These are phyloP conservation scores for Anableps anableps DNA, from an alignment of 2,797 vertebrate genomes.

Conservation along the genomic window DNA sequence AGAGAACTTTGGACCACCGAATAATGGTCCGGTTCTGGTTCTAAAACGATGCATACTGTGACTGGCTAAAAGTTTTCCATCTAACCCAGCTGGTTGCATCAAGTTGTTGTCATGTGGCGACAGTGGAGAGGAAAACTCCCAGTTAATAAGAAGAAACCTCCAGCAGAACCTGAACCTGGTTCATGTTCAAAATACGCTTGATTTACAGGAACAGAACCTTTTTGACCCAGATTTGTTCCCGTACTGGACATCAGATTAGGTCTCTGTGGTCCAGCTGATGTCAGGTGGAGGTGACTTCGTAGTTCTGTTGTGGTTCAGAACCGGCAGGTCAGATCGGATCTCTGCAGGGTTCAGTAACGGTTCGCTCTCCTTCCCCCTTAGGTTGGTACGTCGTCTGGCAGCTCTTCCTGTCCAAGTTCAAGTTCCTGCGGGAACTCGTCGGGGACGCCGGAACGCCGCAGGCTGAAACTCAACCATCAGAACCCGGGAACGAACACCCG, in stretches of 20 bases:
- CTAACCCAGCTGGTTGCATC: too few species aligned
- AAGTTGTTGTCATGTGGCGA: neutral
- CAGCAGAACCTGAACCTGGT: neutral
- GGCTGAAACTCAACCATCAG: constrained; percentile 86
- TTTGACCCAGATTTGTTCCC: neutral
- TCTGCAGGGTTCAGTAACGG: neutral
- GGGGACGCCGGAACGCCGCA: constrained; percentile 91
- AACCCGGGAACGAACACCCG: constrained; percentile 83
- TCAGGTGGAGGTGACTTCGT: neutral
- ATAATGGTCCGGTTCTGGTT: too few species aligned
- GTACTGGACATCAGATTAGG: neutral
- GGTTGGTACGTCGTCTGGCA: constrained; percentile 99
- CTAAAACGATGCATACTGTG: too few species aligned
- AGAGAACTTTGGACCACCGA: too few species aligned
- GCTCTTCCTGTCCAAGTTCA: constrained; percentile 97
- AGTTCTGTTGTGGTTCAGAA: neutral
- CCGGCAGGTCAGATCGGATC: neutral
- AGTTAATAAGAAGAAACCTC: too few species aligned
- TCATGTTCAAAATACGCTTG: neutral
- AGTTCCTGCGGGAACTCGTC: constrained; percentile 95
- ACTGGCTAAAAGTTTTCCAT: too few species aligned
- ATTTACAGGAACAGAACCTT: neutral
- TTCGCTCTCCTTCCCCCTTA: constrained; percentile 49
- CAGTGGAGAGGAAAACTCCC: neutral
- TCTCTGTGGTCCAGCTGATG: neutral